Evolutionary conservation across 2,888 invertebrate genomes (phyloP), one percentile per base, ranked within the genome.

Genomic region (Stenodema calcarata): DNA sequence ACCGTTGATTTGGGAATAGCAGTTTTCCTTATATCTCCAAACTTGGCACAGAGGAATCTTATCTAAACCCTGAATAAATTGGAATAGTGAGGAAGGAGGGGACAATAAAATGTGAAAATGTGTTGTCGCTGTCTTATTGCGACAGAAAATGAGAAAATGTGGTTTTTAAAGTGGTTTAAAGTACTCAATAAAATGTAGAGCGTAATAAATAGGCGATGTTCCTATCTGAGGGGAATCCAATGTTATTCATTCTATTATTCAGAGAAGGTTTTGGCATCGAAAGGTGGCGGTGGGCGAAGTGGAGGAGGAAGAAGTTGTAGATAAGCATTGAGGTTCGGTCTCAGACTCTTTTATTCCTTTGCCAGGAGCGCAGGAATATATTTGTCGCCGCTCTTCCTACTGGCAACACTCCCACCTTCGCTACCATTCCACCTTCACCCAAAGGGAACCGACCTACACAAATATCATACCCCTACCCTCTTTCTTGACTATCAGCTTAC

Each of bases 331-430:
- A 80, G 54, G 54, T 30, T 14, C 18, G 80, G 80, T 80, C 28
- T 18, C 54, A 12, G 54, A 80, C 80, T 80, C 80, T 54, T 80
- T 80, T 80, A 80, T 80, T 80, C 80, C 80, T 80, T n/a, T 80
- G 80, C 80, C 80, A 80, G 80, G 54, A 35, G 54, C 30, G 27
- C 44, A 30, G 54, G 80, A 80, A 80, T 80, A 80, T 80, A 80
- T 80, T 80, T 80, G 80, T 80, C 42, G 28, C 80, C 80, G 27
- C 30, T 27, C 28, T 80, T 62, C 62, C 80, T 44, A 78, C 78
- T 80, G 80, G 80, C 80, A 80, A 9, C 47, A 80, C 54, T 28
- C 18, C 54, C 30, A 50, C 54, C 54, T 35, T 18, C 18, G 28
- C 70, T 30, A 30, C 30, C 11, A 16, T 41, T 16, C 73, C 35